Conservation (phyloP, 2,888 invertebrate species). For the Trachelus iudaicus region DNA sequence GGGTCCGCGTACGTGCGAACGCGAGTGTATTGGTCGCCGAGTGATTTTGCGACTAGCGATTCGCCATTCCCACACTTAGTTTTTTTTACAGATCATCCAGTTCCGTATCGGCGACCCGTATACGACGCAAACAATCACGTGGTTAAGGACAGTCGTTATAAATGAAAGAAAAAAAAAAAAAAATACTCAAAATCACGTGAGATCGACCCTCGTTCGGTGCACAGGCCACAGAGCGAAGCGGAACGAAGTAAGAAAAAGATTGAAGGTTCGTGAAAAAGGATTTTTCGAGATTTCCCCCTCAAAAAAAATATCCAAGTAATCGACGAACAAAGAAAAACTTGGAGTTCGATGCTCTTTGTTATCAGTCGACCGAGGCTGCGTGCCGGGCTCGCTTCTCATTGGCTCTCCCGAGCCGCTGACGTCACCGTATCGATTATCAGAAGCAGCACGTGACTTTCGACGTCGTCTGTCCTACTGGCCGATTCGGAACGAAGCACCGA, state of each 20-base stretch:
- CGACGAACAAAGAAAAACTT: conserved; percentile 35
- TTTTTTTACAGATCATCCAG: too few relatives aligned
- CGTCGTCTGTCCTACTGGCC: conserved; percentile 21
- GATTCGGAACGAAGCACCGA: conserved; percentile 17
- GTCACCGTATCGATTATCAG: conserved; percentile 44
- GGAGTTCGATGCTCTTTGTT: conserved; percentile 59
- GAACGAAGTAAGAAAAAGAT: background rate
- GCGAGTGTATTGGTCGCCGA: too few relatives aligned
- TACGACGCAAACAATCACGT: too few relatives aligned
- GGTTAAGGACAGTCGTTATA: too few relatives aligned
- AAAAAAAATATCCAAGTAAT: background rate
- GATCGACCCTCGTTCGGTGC: too few relatives aligned
- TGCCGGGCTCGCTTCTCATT: conserved; percentile 17
- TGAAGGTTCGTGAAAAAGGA: background rate
- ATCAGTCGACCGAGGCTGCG: conserved; percentile 44
- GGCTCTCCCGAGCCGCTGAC: conserved; percentile 32
- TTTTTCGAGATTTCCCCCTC: too few relatives aligned
- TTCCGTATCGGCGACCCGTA: too few relatives aligned
- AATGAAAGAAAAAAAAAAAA: too few relatives aligned
- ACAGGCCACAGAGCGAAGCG: background rate
- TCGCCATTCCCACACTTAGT: too few relatives aligned
- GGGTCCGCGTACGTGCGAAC: too few relatives aligned
- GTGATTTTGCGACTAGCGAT: too few relatives aligned
- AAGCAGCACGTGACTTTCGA: conserved; percentile 29
- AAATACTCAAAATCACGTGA: too few relatives aligned